Evolutionary conservation across 2,888 invertebrate species (phyloP), one percentile per base, ranked within the genome.

Genomic region (Drosophila flavopinicola): DNA sequence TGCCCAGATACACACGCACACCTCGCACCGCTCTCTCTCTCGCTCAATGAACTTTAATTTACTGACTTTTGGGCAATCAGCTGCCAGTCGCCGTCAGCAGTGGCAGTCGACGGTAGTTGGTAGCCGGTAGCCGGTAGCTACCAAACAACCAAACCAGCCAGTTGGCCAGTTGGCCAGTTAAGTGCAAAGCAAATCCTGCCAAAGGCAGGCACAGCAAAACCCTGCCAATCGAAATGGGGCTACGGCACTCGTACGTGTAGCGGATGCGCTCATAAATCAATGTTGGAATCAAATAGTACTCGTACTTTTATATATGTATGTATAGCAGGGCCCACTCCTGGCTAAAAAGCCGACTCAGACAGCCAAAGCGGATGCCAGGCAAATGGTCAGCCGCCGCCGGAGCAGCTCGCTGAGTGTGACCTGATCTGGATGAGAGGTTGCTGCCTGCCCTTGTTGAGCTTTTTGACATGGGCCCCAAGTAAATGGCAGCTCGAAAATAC

Each of bases 181-280:
- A 77, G 82, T 65, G 70, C 56, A 69, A 83, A 74, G 80, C 84
- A 82, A 82, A 84, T 79, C 68, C 77, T 86, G 80, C 84, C 76
- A 82, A 63, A 71, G 86, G 74, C 86, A 78, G 66, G 23, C 51
- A 35, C 27, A 20, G 66, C 17, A 33, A 53, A 45, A 23, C 49
- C 29, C 37, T 54, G 53, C 49, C 51, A 64, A 72, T 64, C 82
- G 74, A 64, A 66, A 58, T 69, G 58, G 51, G 76, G 53, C 53
- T 30, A 11, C 20, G 44, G 44, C 44, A 44, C 3, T 41, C 49
- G 59, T 75, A 82, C 80, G 80, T 82, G 86, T 74, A 74, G 77
- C 80, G 86, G 80, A 82, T 86, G 84, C 63, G 87, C 79, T 86
- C 83, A 87, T 84, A 84, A 84, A 84, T 84, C 83, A 84, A 87